These are phyloP conservation scores for Danio jaintianensis DNA, from an alignment of 2,797 vertebrate species.

Conservation along the genomic window DNA sequence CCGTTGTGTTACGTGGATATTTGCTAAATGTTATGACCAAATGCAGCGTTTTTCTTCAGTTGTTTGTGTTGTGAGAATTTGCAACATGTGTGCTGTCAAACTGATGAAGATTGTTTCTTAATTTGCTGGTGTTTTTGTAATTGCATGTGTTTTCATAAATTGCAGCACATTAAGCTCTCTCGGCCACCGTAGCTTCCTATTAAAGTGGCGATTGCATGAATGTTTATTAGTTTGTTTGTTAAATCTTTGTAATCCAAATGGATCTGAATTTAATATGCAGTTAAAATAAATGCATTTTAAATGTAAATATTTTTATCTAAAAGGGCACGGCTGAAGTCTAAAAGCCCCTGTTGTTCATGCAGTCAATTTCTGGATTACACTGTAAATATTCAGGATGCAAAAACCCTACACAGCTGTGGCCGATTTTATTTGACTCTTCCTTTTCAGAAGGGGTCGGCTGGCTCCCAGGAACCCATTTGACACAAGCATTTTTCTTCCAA, in stretches of 20 bases:
- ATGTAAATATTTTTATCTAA: not conserved
- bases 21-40: too few relatives aligned
- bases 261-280: not conserved
- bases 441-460: constrained; percentile 22
- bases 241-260: not conserved
- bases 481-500: constrained; percentile 44
- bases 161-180: too few relatives aligned
- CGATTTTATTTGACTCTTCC: constrained; percentile 39
- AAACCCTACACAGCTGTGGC: constrained; percentile 35
- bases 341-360: constrained; percentile 3
- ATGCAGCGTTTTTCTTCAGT: too few relatives aligned
- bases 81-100: too few relatives aligned
- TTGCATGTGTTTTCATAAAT: too few relatives aligned
- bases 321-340: constrained; percentile 9
- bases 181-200: too few relatives aligned
- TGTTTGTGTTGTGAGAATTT: too few relatives aligned
- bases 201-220: too few relatives aligned
- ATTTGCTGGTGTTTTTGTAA: too few relatives aligned
- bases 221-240: not conserved
- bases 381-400: constrained; percentile 38
- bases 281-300: not conserved
- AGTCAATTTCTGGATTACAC: constrained; percentile 26
- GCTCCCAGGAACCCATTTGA: constrained; percentile 49
- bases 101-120: too few relatives aligned
- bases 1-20: too few relatives aligned